Percentiles rank a stretch among this genome's conserved stretches.
Conservation (phyloP, 2,888 invertebrate species). For the Agrochola lota region DNA sequence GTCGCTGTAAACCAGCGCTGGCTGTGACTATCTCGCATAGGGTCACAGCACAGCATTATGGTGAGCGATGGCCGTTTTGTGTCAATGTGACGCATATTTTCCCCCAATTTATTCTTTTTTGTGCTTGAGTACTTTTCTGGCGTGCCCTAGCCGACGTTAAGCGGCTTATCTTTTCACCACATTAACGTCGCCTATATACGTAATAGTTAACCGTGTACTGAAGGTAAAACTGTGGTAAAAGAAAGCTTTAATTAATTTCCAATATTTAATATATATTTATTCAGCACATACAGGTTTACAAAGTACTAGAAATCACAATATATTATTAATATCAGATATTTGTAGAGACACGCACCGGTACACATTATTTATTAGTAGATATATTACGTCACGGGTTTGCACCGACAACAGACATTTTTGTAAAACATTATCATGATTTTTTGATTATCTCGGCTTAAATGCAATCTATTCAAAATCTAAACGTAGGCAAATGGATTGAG, state of each 20-base stretch:
- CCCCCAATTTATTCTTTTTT: too few relatives aligned
- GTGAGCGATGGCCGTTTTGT: neutral
- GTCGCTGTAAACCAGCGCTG: neutral
- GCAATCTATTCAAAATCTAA: neutral
- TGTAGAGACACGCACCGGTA: slow-evolving; percentile 45
- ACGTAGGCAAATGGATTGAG: neutral
- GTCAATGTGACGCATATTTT: neutral
- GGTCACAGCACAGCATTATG: neutral
- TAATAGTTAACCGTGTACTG: neutral
- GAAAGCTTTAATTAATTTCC: slow-evolving; percentile 44
- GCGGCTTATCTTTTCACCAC: too few relatives aligned
- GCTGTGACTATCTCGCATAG: too few relatives aligned
- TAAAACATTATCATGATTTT: neutral
- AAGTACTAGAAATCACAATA: slow-evolving; percentile 73
- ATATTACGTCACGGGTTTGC: slow-evolving; percentile 15
- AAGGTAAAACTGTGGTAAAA: neutral
- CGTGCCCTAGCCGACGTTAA: too few relatives aligned
- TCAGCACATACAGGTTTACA: slow-evolving; percentile 70
- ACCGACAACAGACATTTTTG: slow-evolving; percentile 8
- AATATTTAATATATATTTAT: slow-evolving; percentile 66
- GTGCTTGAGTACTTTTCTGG: too few relatives aligned
- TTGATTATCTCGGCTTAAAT: neutral
- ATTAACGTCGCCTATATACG: too few relatives aligned
- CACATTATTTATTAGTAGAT: slow-evolving; percentile 43
- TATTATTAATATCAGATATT: slow-evolving; percentile 48